phyloP scores from a whole-genome alignment of 2,797 vertebrate species.

The Spea hammondii region DNA sequence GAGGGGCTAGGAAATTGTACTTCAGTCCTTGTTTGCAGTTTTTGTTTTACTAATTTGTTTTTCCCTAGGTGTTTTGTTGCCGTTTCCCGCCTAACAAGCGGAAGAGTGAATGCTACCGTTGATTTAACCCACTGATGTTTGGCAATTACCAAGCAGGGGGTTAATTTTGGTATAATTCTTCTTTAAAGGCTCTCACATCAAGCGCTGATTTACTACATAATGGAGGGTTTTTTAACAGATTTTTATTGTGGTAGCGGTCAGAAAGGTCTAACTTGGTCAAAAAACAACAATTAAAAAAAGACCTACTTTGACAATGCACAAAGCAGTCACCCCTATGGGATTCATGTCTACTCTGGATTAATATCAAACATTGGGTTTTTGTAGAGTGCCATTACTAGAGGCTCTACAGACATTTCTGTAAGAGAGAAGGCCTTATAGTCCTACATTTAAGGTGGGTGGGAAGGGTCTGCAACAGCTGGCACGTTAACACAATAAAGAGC shows the following conservation, averaged over 20 bases:
- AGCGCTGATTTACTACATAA: not conserved
- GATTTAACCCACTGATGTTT: no score
- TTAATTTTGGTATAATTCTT: not conserved
- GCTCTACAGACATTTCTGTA: not conserved
- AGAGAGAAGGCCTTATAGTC: not conserved
- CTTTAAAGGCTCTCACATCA: not conserved
- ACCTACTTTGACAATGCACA: not conserved
- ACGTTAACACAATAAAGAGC: not conserved
- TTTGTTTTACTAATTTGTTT: no score
- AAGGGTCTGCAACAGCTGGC: not conserved
- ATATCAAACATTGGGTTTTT: not conserved
- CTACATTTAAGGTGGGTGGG: not conserved
- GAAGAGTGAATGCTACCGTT: no score
- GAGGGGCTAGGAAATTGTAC: no score
- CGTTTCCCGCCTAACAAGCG: no score
- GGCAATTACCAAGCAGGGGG: not conserved
- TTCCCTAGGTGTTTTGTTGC: no score
- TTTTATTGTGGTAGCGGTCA: not conserved
- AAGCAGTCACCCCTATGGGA: not conserved
- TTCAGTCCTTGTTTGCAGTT: no score
- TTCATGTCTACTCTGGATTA: not conserved
- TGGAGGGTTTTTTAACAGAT: not conserved
- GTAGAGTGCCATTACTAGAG: no score
- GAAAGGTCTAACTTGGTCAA: not conserved
- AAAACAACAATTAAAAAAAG: not conserved